A percentile compares a stretch with the other conserved stretches of the same genome.
phyloP scores from a whole-genome alignment of 2,113 vertebrate species.

The Myrmophylax atrothorax region DNA sequence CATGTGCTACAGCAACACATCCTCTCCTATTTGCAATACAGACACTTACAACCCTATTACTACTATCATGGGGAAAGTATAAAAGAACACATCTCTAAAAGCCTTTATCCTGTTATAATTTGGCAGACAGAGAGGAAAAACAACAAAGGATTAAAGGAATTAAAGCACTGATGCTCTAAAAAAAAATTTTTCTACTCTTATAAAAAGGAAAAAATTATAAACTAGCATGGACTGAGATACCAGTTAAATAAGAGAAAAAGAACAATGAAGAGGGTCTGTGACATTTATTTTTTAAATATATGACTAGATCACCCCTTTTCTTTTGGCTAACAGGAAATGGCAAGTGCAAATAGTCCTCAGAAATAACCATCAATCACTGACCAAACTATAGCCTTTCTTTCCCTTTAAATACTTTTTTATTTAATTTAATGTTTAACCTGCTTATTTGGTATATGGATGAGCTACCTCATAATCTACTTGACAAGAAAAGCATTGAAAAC shows the following conservation, averaged over 20 bases:
- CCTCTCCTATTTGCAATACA: neutral
- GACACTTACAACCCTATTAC: neutral
- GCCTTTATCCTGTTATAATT: neutral
- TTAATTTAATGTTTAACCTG: neutral
- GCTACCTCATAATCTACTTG: neutral
- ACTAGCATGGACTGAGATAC: neutral
- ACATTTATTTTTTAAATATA: neutral
- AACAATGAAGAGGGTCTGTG: neutral
- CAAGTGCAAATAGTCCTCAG: neutral
- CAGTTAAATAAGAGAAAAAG: neutral
- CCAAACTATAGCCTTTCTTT: neutral
- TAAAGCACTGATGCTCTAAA: neutral
- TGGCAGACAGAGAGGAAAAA: slow-evolving; percentile 15
- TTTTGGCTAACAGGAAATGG: neutral
- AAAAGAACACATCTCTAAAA: neutral
- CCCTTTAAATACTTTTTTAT: neutral
- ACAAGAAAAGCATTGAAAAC: neutral
- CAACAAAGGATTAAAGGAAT: slow-evolving; percentile 9
- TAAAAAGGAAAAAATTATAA: neutral
- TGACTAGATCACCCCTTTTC: neutral
- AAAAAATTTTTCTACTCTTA: neutral
- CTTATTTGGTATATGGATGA: neutral
- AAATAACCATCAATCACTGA: neutral
- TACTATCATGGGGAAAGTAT: neutral
- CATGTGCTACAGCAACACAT: neutral